A percentile compares a stretch with the other conserved stretches of the same genome.
Conservation (phyloP, 2,888 invertebrate species). For the Caprella mutica region DNA sequence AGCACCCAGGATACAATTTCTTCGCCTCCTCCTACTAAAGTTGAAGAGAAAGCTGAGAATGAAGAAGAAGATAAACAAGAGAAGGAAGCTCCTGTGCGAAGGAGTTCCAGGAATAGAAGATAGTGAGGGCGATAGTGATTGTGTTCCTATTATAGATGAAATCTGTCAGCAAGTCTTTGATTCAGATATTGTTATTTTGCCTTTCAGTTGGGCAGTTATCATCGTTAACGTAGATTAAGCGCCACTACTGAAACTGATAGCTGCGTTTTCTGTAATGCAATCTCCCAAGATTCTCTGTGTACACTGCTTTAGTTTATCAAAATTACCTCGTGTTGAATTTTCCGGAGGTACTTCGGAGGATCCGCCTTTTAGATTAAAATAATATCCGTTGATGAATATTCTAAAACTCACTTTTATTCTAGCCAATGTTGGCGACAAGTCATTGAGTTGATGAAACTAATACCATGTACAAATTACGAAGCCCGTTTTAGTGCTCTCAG, state of each 20-base stretch:
- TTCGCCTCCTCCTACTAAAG: background rate
- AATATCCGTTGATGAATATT: too few relatives aligned
- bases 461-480: too few relatives aligned
- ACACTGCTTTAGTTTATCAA: too few relatives aligned
- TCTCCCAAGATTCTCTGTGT: too few relatives aligned
- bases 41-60: background rate
- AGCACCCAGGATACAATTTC: background rate
- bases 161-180: background rate
- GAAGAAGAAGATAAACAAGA: background rate
- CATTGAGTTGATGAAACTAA: too few relatives aligned
- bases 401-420: too few relatives aligned
- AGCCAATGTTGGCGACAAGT: too few relatives aligned
- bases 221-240: background rate
- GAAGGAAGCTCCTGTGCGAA: background rate
- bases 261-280: too few relatives aligned
- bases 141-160: background rate
- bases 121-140: background rate
- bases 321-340: too few relatives aligned
- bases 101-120: slow-evolving; percentile 4
- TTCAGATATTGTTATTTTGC: background rate
- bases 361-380: too few relatives aligned
- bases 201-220: background rate
- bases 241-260: background rate
- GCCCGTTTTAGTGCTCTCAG: too few relatives aligned
- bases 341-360: too few relatives aligned